Evolutionary conservation across 2,888 invertebrate genomes (phyloP), one percentile per base, ranked within the genome.

Genomic region (Euspilapteryx auroguttella): DNA sequence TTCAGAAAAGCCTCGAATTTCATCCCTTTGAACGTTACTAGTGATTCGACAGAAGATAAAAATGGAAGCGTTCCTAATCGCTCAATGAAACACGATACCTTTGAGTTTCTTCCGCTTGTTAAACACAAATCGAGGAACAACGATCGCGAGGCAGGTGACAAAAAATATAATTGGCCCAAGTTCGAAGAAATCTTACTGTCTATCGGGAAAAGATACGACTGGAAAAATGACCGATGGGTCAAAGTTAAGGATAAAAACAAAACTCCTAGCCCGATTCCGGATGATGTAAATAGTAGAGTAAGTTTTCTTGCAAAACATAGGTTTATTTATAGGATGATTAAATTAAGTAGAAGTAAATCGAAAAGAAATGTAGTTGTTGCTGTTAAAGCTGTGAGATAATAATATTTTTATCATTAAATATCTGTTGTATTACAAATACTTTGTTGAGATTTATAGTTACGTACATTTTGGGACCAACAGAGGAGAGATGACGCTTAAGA

Each of bases 401-500:
- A n/a, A 12, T 13, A 24, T 14, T 2, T 9, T 6, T 5, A 8
- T 24, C 10, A 17, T 21, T n/a, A n/a, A n/a, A n/a, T n/a, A n/a
- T n/a, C n/a, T n/a, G n/a, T n/a, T n/a, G n/a, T n/a, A n/a, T n/a
- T n/a, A n/a, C n/a, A n/a, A n/a, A n/a, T n/a, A n/a, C n/a, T n/a
- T n/a, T n/a, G n/a, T n/a, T n/a, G n/a, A n/a, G n/a, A n/a, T n/a
- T n/a, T n/a, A n/a, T n/a, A n/a, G n/a, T n/a, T n/a, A n/a, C n/a
- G n/a, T n/a, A n/a, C n/a, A n/a, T n/a, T n/a, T n/a, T 45, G 69
- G 69, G 69, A 69, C 69, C 69, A 68, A 66, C 47, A n/a, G n/a
- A n/a, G n/a, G n/a, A n/a, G n/a, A n/a, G n/a, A n/a, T n/a, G n/a
- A n/a, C n/a, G n/a, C n/a, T n/a, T n/a, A n/a, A n/a, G n/a, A n/a